Conservation (phyloP, 2,797 vertebrate genomes). For the Florisuga fusca region DNA sequence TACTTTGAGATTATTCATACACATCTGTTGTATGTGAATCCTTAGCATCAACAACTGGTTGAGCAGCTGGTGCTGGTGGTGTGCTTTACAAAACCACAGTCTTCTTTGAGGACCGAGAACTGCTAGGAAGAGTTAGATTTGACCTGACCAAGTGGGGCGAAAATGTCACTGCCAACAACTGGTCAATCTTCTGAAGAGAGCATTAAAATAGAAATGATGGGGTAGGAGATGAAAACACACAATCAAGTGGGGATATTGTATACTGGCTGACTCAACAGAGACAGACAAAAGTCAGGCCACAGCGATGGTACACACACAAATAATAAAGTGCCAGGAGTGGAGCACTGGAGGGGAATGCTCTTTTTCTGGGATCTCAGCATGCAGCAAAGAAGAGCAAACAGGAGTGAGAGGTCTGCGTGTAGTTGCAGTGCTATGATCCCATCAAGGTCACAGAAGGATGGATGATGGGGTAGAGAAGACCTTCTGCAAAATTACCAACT, state of each 20-base stretch:
- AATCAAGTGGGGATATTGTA: background rate
- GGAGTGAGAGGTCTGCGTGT: background rate
- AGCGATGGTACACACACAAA: background rate
- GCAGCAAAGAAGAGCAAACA: background rate
- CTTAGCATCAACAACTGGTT: background rate
- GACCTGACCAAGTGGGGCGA: background rate
- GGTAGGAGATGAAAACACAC: background rate
- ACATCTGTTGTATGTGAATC: background rate
- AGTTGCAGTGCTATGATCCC: background rate
- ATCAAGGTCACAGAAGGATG: no score
- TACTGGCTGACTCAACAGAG: background rate
- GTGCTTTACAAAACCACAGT: background rate
- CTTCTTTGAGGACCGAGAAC: background rate
- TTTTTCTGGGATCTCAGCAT: background rate
- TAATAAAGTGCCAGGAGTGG: background rate
- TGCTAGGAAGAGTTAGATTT: background rate
- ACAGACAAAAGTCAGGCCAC: background rate
- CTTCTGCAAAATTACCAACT: background rate
- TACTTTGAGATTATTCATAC: conserved; percentile 15
- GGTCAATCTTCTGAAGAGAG: background rate
- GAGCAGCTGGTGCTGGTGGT: conserved; percentile 5
- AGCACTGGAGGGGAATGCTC: background rate
- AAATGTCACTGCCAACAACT: background rate
- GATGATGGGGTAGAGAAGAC: background rate
- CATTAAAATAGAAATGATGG: background rate